phyloP scores from a whole-genome alignment of 1,140 invertebrate species.

The Drosophila ogumai region DNA sequence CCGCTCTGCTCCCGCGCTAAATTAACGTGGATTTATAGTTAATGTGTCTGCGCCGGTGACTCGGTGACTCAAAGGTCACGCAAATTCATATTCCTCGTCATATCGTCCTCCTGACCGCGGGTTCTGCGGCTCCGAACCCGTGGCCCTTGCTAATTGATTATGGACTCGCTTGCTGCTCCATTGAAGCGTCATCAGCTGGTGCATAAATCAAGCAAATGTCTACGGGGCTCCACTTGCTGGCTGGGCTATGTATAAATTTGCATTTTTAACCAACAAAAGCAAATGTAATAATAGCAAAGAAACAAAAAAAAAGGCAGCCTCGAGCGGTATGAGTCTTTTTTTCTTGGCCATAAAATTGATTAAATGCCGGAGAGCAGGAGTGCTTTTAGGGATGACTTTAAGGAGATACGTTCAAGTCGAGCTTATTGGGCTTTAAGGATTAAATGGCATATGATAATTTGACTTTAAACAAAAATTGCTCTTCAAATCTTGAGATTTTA shows the following conservation, averaged over 20 bases:
- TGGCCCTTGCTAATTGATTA: slow-evolving; percentile 71
- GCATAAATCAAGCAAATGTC: slow-evolving; percentile 77
- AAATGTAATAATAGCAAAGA: slow-evolving; percentile 60
- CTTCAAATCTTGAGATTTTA: neutral
- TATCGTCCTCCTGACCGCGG: slow-evolving; percentile 23
- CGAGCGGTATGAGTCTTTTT: slow-evolving; percentile 34
- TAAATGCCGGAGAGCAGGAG: slow-evolving; percentile 51
- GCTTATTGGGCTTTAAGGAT: neutral
- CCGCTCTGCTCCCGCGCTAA: slow-evolving; percentile 48
- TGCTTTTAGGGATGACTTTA: slow-evolving; percentile 41
- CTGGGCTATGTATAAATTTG: slow-evolving; percentile 74
- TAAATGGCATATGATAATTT: neutral
- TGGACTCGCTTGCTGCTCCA: slow-evolving; percentile 58
- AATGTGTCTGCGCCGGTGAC: slow-evolving; percentile 68
- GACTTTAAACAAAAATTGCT: neutral
- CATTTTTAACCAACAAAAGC: slow-evolving; percentile 75
- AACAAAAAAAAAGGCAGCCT: slow-evolving; percentile 11
- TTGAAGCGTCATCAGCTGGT: slow-evolving; percentile 77
- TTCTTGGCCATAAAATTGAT: slow-evolving; percentile 77
- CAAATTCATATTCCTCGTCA: neutral
- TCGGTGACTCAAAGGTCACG: slow-evolving; percentile 16
- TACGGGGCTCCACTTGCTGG: slow-evolving; percentile 36
- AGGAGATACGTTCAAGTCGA: slow-evolving; percentile 4
- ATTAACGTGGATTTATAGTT: slow-evolving; percentile 83
- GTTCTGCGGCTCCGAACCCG: slow-evolving; percentile 10